Base-by-base conservation (phyloP, 2,113 vertebrate genomes). In the Aspiorhynchus laticeps region DNA sequence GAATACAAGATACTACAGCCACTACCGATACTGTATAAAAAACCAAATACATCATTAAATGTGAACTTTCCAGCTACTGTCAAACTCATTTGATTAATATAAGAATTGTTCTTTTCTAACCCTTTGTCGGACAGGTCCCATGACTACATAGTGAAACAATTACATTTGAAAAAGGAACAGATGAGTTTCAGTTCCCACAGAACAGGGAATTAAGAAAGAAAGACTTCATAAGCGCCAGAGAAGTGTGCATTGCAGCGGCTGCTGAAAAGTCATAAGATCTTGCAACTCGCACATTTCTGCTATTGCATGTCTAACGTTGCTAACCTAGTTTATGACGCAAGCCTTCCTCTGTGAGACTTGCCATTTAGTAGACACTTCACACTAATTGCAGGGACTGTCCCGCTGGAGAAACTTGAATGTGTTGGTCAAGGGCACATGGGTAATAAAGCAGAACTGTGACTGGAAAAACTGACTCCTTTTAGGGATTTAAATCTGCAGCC, bases 181-280 rank as follows among this genome's bases (percentile, higher is more conserved):
- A 43, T 11, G 33, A 19, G 84, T 88, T 88, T 86, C 79, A 86
- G 71, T 86, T 88, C 80, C 79, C 36, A 56, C 79, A 31, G 71
- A 86, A 86, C 46, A 77, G 51, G 61, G 87, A 82, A 82, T 87
- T 83, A 81, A 76, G 69, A 82, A 81, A 82, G 79, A 87, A 38
- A 82, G 85, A 75, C 86, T 83, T 87, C 53, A 87, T 59, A 36
- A 48, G 53, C 21, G 33, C 69, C 51, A 87, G 79, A 75, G 79
- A 26, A 59, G n/a, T 61, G 69, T 48, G 86, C 80, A 65, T 63
- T 59, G 69, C 79, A 82, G 73, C 41, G 43, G 24, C 36, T 43
- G 26, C 48, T 63, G 56, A 63, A 74, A 69, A 48, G 85, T 82
- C 85, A 87, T 74, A 38, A 24, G 67, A 46, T 86, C 77, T 74